phyloP scores from a whole-genome alignment of 2,888 invertebrate genomes.

The Cantharis flavilabris region DNA sequence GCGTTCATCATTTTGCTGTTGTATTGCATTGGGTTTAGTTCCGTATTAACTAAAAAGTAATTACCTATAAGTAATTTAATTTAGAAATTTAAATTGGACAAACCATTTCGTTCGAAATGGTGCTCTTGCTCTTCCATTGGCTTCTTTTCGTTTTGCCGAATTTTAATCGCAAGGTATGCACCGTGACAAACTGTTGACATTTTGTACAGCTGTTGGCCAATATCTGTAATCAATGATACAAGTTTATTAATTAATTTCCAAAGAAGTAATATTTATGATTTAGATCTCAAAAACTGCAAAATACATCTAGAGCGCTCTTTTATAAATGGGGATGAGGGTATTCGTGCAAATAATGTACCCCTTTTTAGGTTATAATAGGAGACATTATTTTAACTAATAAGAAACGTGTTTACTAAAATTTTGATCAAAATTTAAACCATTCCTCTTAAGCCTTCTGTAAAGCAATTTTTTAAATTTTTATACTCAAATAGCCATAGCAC shows the following conservation, averaged over 20 bases:
- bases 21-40: constrained; percentile 67
- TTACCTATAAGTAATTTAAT: constrained; percentile 1
- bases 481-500: too few relatives aligned
- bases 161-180: constrained; percentile 73
- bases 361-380: too few relatives aligned
- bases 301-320: too few relatives aligned
- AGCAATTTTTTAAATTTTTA: too few relatives aligned
- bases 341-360: too few relatives aligned
- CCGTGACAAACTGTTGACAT: constrained; percentile 81
- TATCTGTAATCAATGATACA: constrained; percentile 47
- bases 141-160: constrained; percentile 65
- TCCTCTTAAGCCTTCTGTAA: too few relatives aligned
- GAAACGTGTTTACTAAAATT: too few relatives aligned
- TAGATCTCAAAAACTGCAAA: too few relatives aligned
- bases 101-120: constrained; percentile 39
- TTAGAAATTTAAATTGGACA: neutral
- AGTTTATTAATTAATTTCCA: neutral
- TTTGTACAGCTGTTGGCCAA: constrained; percentile 42
- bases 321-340: too few relatives aligned
- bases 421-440: too few relatives aligned
- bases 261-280: neutral
- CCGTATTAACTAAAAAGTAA: constrained; percentile 10
- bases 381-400: too few relatives aligned
- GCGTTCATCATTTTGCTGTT: constrained; percentile 88
- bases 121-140: constrained; percentile 59